These are phyloP conservation scores for Eupithecia insigniata DNA, from an alignment of 2,888 invertebrate species.

Conservation along the genomic window DNA sequence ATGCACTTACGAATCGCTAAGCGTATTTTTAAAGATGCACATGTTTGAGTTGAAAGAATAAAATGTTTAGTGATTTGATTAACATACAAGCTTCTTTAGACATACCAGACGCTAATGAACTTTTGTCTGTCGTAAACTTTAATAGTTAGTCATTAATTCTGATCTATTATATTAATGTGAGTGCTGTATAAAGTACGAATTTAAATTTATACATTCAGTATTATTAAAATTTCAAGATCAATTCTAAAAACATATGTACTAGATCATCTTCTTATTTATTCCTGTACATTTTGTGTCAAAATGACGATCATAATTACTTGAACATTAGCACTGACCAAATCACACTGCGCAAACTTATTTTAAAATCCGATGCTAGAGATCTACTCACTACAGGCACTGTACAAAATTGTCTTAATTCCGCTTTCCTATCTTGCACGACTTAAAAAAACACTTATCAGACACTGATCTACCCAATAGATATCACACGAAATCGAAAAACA, in stretches of 20 bases:
- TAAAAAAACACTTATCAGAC: not conserved
- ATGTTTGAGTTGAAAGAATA: slow-evolving; percentile 3
- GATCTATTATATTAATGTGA: not conserved
- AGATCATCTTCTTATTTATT: not conserved
- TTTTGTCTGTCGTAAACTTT: not conserved
- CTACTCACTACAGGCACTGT: slow-evolving; percentile 44
- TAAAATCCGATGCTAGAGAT: slow-evolving; percentile 24
- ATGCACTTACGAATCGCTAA: slow-evolving; percentile 32
- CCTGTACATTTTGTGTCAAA: slow-evolving; percentile 14
- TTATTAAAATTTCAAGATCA: not conserved
- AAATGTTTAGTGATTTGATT: not conserved
- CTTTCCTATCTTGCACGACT: slow-evolving; percentile 33
- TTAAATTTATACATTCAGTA: not conserved
- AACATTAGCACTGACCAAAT: slow-evolving; percentile 33
- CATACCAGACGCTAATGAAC: not conserved
- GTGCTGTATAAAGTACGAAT: not conserved
- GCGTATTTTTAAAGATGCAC: slow-evolving; percentile 21
- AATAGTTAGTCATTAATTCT: not conserved
- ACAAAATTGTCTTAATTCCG: slow-evolving; percentile 58
- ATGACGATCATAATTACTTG: slow-evolving; percentile 25
- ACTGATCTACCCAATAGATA: not conserved
- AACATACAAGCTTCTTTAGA: not conserved
- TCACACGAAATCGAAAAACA: not conserved
- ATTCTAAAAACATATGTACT: not conserved
- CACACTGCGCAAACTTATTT: slow-evolving; percentile 21